Evolutionary conservation across 1,140 invertebrate genomes (phyloP), one percentile per base, ranked within the genome.

Genomic region (Hycleus phaleratus): DNA sequence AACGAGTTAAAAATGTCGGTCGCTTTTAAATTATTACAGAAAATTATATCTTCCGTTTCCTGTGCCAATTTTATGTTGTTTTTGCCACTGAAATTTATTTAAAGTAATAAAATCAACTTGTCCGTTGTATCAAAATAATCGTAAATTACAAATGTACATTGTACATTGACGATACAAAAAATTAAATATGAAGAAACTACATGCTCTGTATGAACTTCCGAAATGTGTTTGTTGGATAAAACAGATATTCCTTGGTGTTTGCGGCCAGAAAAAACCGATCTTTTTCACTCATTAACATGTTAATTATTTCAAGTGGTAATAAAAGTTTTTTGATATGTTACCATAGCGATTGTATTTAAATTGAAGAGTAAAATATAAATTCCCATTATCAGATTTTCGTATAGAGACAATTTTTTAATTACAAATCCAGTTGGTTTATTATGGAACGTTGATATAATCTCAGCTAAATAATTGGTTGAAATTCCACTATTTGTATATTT

Each of bases 11-110:
- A 32, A 32, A 32, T 7, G 32, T 5, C 32, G 51, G 43, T 32
- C 24, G 43, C n/a, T 18, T n/a, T 45, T 53, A 53, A 53, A 53
- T 53, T 53, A 32, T 53, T 53, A 26, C 43, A 26, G 32, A 53
- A 53, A 53, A 53, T 53, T 53, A 46, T 46, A 53, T 53, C 49
- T 52, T 52, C 49, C 49, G 49, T 53, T 53, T 53, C 51, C 51
- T 46, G 51, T 26, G 38, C 26, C 51, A 38, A 45, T 46, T 53
- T 38, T 12, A 12, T 26, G n/a, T 10, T 9, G 38, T 24, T 53
- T 53, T 46, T 4, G 7, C 32, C 32, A 7, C 32, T 32, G 18
- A 18, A 18, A 18, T 18, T 32, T 7, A 32, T 5, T 32, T 5
- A 32, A 32, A 32, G 32, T 32, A 32, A 32, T 32, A 32, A 4